phyloP scores from a whole-genome alignment of 2,113 vertebrate genomes.

The Ammodytes dubius region DNA sequence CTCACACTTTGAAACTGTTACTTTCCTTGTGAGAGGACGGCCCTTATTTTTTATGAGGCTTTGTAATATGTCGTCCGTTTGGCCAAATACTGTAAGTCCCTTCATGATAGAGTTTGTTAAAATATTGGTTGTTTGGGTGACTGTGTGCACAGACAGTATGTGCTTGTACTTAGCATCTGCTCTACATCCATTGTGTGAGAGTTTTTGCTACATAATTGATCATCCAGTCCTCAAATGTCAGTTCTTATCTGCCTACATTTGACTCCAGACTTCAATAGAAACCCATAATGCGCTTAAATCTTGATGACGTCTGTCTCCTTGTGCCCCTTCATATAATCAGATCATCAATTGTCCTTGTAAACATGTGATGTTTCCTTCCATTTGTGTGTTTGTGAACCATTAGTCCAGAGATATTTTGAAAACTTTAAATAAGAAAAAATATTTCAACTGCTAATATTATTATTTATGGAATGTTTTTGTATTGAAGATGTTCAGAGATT shows the following conservation, averaged over 20 bases:
- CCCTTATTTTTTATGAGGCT: constrained; percentile 44
- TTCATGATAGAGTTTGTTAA: constrained; percentile 16
- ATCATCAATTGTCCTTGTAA: constrained; percentile 9
- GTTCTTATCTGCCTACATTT: neutral
- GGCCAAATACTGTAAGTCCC: constrained; percentile 38
- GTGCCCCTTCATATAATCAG: constrained; percentile 5
- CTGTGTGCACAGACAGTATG: neutral
- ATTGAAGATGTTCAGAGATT: constrained; percentile 23
- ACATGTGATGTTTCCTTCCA: neutral
- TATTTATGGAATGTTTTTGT: constrained; percentile 31
- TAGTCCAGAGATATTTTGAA: constrained; percentile 9
- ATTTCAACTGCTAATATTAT: constrained; percentile 5
- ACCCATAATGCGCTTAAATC: constrained; percentile 7
- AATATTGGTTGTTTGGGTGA: constrained; percentile 23
- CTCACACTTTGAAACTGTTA: constrained; percentile 34
- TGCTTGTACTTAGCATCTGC: constrained; percentile 14
- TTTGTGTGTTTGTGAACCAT: constrained; percentile 26
- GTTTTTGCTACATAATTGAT: constrained; percentile 10
- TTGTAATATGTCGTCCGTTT: constrained; percentile 40
- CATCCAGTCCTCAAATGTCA: constrained; percentile 15
- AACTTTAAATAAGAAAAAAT: constrained; percentile 11
- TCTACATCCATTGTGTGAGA: neutral
- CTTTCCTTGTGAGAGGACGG: constrained; percentile 42
- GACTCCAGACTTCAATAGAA: neutral
- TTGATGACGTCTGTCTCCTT: neutral